Percentiles rank a stretch among this genome's conserved stretches.
These are phyloP conservation scores for Leptinotarsa defecta DNA, from an alignment of 1,140 invertebrate species.

Conservation along the genomic window DNA sequence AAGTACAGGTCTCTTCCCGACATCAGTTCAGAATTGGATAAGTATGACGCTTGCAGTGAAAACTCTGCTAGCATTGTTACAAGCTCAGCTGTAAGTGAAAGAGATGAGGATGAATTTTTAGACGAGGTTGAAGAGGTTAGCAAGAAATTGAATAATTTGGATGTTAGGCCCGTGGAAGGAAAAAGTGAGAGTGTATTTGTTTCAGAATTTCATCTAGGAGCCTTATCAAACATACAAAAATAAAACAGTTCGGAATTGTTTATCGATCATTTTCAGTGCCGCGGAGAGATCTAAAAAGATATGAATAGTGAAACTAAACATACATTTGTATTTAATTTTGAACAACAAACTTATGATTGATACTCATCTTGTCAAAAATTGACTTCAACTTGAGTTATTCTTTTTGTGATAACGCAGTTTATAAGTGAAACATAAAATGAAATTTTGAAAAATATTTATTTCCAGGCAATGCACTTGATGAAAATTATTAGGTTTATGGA, in stretches of 20 bases:
- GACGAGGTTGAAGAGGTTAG: conserved; percentile 1
- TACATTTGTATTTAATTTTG: no score
- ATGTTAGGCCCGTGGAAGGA: conserved; percentile 32
- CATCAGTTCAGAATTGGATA: conserved; percentile 51
- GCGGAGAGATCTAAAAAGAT: no score
- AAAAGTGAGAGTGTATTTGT: conserved; percentile 35
- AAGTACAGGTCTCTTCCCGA: conserved; percentile 44
- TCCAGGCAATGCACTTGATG: no score
- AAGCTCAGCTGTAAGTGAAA: conserved; percentile 54
- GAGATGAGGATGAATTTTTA: conserved; percentile 54
- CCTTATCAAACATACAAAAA: conserved; percentile 14
- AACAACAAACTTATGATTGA: no score
- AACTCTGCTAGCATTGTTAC: conserved; percentile 35
- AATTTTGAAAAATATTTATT: no score
- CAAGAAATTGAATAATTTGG: conserved; percentile 7
- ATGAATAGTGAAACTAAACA: no score
- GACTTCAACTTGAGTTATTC: no score
- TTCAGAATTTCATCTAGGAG: conserved; percentile 39
- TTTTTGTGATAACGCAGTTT: no score
- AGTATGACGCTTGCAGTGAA: conserved; percentile 48
- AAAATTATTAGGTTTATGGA: no score
- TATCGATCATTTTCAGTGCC: background rate
- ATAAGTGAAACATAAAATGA: no score
- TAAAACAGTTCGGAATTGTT: background rate
- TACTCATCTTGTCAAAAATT: no score